Base-by-base conservation (phyloP, 2,113 vertebrate species). In the Henicopernis longicauda region DNA sequence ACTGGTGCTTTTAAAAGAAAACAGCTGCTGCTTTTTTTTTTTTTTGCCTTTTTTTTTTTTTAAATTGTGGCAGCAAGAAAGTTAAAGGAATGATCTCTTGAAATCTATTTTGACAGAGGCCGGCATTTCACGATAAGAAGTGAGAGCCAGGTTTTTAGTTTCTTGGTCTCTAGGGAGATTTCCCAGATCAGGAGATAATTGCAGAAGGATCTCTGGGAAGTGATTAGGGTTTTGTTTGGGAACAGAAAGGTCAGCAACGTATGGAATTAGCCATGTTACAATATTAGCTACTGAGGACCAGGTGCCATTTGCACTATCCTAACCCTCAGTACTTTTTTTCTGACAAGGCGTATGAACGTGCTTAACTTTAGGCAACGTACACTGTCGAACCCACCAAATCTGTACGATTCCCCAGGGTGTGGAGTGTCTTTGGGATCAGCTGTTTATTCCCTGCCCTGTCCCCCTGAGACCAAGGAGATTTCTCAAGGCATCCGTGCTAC, bases 1-100 rank as follows among this genome's bases (percentile, higher is more conserved):
- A 44, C 49, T 31, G 34, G 10, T 84, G 73, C 81, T 90, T 96
- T 94, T 69, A 95, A 92, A 97, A 74, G 66, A 80, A 91, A 87
- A 78, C 82, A 95, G 45, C 45, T 78, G 86, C 80, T 78, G 19
- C 23, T 45, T 70, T 71, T 10, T 20, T 21, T 26, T 50, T 9
- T 38, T 50, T 50, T 50, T 14, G 49, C 49, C 23, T 42, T 32
- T 54, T 40, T 49, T 69, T 54, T 92, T 74, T 77, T 65, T 71
- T 78, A 16, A 91, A 89, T 40, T 61, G 63, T 73, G 73, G 27
- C 54, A 93, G 71, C 40, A 93, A 87, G 38, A 61, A 90, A 80
- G 58, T 76, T 80, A 76, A 84, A 96, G 38, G 42, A 90, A 61
- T 40, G 42, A 82, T 84, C 81, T 70, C 85, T 88, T 70, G 31